Evolutionary conservation across 1,140 invertebrate genomes (phyloP).

Genomic region (Drosophila melanica): DNA sequence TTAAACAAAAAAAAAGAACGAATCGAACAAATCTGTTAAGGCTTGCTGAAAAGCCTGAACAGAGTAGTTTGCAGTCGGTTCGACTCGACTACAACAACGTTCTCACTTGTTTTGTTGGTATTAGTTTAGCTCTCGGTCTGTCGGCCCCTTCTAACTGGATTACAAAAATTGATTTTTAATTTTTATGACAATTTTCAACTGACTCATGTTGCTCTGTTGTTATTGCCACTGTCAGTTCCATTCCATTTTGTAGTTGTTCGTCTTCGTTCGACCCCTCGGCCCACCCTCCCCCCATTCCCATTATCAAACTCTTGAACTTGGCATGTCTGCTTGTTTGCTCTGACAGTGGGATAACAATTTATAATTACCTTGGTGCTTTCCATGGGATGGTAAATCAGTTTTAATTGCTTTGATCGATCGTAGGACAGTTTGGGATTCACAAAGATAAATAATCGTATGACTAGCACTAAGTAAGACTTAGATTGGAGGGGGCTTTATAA

Average conservation of each 20-base stretch:
- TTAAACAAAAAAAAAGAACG: no score
- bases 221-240: conserved; percentile 30
- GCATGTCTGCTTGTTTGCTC: conserved; percentile 65
- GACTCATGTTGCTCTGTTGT: conserved; percentile 44
- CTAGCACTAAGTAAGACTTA: neutral
- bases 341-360: conserved; percentile 61
- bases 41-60: no score
- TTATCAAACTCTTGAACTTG: conserved; percentile 49
- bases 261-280: conserved; percentile 31
- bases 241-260: conserved; percentile 51
- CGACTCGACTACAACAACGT: no score
- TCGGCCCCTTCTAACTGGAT: conserved; percentile 74
- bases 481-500: no score
- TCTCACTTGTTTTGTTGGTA: neutral
- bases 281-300: conserved; percentile 6
- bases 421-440: conserved; percentile 8
- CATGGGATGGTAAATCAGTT: conserved; percentile 14
- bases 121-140: conserved; percentile 23
- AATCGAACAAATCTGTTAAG: no score
- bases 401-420: conserved; percentile 42
- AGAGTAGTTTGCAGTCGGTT: no score
- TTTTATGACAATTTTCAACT: conserved; percentile 82
- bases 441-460: neutral
- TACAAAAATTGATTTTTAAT: conserved; percentile 84
- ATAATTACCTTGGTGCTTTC: conserved; percentile 43